These are phyloP conservation scores for Mirza zaza DNA, from an alignment of 2,113 vertebrate genomes.

Conservation along the genomic window DNA sequence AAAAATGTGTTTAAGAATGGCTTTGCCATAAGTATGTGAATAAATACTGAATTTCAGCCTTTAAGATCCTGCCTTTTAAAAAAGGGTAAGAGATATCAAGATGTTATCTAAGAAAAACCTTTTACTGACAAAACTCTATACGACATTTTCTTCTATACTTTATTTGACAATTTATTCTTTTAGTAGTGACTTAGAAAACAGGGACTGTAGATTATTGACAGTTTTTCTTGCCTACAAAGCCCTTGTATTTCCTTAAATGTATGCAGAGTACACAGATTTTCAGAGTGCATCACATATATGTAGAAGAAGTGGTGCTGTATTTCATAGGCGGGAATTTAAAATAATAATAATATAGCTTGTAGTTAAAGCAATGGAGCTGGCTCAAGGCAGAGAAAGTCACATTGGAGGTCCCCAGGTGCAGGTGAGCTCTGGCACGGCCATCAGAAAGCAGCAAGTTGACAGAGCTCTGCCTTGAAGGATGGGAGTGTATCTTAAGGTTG, in stretches of 20 bases:
- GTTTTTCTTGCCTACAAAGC: background rate
- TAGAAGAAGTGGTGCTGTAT: background rate
- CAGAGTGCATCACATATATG: background rate
- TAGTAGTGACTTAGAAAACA: background rate
- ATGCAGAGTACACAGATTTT: background rate
- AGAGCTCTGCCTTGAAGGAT: background rate
- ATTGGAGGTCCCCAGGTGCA: background rate
- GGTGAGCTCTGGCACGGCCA: background rate
- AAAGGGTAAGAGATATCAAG: too few relatives aligned
- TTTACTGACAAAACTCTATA: background rate
- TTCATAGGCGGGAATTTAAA: too few relatives aligned
- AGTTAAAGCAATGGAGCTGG: background rate
- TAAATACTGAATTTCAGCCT: background rate
- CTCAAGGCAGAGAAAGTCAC: background rate
- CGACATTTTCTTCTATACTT: background rate
- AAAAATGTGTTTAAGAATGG: background rate
- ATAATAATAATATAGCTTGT: background rate
- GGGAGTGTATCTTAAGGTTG: background rate
- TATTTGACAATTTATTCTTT: conserved; percentile 6
- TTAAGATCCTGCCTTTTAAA: too few relatives aligned
- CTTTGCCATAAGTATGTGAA: background rate
- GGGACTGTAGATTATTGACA: background rate
- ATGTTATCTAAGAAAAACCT: background rate
- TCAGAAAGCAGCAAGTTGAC: background rate
- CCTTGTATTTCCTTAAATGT: background rate